phyloP scores from a whole-genome alignment of 1,140 invertebrate species.

The Drosophila takahashii region DNA sequence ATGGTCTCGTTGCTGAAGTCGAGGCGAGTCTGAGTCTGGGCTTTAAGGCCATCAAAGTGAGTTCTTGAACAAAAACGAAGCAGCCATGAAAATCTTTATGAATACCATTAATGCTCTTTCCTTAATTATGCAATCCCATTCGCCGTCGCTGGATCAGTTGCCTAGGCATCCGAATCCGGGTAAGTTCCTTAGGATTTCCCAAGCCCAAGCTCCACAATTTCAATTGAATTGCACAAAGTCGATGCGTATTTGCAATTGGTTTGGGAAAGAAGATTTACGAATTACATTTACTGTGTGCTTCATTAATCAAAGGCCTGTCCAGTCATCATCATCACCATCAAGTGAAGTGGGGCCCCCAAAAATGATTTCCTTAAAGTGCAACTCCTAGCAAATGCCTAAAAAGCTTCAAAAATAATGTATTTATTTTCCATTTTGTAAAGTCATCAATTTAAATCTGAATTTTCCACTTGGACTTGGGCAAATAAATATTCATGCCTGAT shows the following conservation, averaged over 20 bases:
- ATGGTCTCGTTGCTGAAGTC: conserved; percentile 75
- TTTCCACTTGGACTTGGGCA: conserved; percentile 19
- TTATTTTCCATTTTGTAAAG: conserved; percentile 26
- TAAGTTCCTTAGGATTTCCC: conserved; percentile 59
- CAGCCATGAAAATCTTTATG: conserved; percentile 53
- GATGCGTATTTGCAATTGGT: conserved; percentile 42
- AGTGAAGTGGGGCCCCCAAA: background rate
- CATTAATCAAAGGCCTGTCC: conserved; percentile 69
- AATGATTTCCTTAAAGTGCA: conserved; percentile 10
- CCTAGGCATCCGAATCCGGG: conserved; percentile 77
- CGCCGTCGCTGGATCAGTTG: conserved; percentile 47
- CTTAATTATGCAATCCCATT: conserved; percentile 48
- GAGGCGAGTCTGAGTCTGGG: conserved; percentile 76
- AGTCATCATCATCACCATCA: conserved; percentile 2
- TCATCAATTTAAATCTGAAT: conserved; percentile 48
- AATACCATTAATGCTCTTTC: conserved; percentile 65
- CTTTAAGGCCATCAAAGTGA: conserved; percentile 82
- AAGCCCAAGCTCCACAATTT: background rate
- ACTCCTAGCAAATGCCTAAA: background rate
- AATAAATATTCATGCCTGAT: conserved; percentile 50
- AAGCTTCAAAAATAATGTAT: background rate
- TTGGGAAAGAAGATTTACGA: conserved; percentile 55
- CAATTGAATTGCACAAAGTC: conserved; percentile 34
- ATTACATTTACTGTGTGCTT: conserved; percentile 72
- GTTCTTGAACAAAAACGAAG: conserved; percentile 40